Evolutionary conservation across 2,888 invertebrate species (phyloP), one percentile per base, ranked within the genome.

Genomic region (Aricia artaxerxes): DNA sequence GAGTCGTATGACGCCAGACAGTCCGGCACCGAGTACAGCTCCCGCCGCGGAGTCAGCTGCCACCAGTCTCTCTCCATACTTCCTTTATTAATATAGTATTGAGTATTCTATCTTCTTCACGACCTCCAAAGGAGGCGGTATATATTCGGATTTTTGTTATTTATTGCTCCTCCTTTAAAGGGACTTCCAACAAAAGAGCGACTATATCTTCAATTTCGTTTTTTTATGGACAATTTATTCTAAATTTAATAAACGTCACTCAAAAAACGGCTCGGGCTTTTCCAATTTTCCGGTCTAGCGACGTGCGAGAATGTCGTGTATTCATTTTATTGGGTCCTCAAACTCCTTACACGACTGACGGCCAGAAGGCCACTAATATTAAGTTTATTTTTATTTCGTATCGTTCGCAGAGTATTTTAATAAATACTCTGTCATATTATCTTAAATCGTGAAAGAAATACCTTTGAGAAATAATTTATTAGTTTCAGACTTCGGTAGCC

Each of bases 1-100:
- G 96, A 96, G 84, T 96, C 96, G 79, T 92, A 84, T 72, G 96
- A 94, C 3, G 95, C 94, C 82, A 96, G 90, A 84, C 95, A 93
- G 82, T 96, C 96, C 0, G 96, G 95, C 61, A 96, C 87, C 16
- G 90, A 84, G 83, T 83, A 89, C 79, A 90, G 82, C 72, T 91
- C 89, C 78, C 91, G 87, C 7, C 92, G 90, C 1, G 95, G 95
- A 24, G 91, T 91, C 83, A 95, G 86, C 81, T 93, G 92, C 95
- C 95, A 95, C 95, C 95, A 95, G 80, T 95, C 93, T 60, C 87
- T 86, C 61, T 90, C 91, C 93, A 93, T 92, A 53, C 53, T 53
- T 13, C 53, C 53, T 13, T 13, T 53, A 3, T 24, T 24, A 24
- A 24, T 24, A 24, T 24, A 24, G 24, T 57, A 0, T 57, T 53